These are phyloP conservation scores for Probosciger aterrimus DNA, from an alignment of 2,113 vertebrate genomes.

Conservation along the genomic window DNA sequence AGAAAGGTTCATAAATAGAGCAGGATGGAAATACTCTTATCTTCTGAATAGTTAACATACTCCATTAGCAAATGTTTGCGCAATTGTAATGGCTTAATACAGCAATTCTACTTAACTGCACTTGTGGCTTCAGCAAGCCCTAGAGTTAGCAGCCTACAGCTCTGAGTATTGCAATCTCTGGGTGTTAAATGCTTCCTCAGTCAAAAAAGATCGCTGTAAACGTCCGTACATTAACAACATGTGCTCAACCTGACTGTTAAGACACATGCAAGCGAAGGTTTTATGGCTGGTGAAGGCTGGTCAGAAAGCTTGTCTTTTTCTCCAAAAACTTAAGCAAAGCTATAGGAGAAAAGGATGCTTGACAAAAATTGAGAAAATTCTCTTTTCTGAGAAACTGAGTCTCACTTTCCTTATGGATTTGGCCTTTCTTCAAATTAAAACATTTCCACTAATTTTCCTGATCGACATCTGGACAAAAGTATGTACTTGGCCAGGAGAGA, in stretches of 20 bases:
- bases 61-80: neutral
- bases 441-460: neutral
- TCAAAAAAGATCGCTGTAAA: neutral
- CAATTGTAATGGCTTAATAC: neutral
- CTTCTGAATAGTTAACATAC: neutral
- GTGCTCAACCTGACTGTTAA: rapidly evolving
- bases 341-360: neutral
- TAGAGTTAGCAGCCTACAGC: neutral
- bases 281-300: neutral
- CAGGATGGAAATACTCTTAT: neutral
- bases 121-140: neutral
- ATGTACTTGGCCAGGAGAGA: neutral
- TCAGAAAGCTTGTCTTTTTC: neutral
- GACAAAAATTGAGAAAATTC: neutral
- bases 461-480: neutral
- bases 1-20: neutral
- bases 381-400: neutral
- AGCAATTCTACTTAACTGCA: neutral
- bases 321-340: neutral
- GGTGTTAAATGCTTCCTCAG: neutral
- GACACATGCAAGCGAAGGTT: neutral
- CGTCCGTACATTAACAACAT: rapidly evolving
- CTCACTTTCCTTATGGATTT: neutral
- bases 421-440: neutral
- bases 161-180: neutral